Evolutionary conservation across 2,888 invertebrate genomes (phyloP).

Genomic region (Phalangium opilio): DNA sequence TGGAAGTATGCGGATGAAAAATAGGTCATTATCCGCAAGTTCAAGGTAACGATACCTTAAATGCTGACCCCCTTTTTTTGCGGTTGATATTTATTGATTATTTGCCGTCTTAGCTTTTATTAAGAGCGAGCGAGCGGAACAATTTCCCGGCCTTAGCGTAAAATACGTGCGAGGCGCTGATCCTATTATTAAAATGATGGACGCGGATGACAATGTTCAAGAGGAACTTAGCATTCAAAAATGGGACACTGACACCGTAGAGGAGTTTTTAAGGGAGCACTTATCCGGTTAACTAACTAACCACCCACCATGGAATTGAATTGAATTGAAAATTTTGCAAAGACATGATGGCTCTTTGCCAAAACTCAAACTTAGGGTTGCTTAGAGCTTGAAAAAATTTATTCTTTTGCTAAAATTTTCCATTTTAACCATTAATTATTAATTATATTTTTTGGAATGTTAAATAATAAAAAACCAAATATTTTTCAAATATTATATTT

Average conservation of each 20-base stretch:
- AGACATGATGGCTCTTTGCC: no score
- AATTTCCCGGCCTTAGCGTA: conserved; percentile 79
- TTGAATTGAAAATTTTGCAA: no score
- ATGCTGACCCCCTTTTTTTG: no score
- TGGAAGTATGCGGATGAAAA: conserved; percentile 97
- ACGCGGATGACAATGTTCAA: conserved; percentile 63
- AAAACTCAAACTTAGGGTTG: no score
- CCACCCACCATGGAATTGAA: no score
- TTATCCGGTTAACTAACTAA: no score
- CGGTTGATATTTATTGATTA: conserved; percentile 9
- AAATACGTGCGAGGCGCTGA: conserved; percentile 86
- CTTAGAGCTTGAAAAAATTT: no score
- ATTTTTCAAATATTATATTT: no score
- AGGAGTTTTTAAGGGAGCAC: conserved; percentile 85
- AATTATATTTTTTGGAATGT: no score
- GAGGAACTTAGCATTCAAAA: conserved; percentile 84
- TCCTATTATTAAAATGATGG: conserved; percentile 79
- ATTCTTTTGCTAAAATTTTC: no score
- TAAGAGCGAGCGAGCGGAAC: conserved; percentile 73
- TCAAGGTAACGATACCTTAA: conserved; percentile 44
- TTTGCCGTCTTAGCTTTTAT: conserved; percentile 57
- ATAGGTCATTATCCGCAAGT: conserved; percentile 96
- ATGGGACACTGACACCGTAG: conserved; percentile 96
- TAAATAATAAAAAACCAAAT: no score
- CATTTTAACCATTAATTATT: no score